These are phyloP conservation scores for Echeneis naucrates DNA, from an alignment of 2,797 vertebrate genomes.

Conservation along the genomic window DNA sequence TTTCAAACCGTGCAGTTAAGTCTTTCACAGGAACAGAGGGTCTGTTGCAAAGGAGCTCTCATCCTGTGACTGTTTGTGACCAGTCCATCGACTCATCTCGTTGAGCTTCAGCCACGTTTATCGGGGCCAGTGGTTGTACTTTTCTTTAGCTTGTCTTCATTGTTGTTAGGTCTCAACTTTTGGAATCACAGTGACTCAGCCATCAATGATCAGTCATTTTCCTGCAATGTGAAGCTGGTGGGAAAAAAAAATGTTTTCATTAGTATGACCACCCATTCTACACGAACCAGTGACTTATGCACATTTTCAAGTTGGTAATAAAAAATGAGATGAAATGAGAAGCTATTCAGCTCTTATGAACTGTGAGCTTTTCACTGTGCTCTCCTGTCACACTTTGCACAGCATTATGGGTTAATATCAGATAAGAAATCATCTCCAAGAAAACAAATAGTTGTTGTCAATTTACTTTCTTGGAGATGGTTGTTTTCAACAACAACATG, in stretches of 20 bases:
- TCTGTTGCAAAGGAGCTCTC: constrained; percentile 38
- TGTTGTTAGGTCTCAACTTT: constrained; percentile 41
- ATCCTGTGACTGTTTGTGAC: constrained; percentile 11
- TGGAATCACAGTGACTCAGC: constrained; percentile 59
- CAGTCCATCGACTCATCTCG: constrained; percentile 18
- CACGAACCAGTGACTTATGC: not conserved
- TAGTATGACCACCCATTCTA: not conserved
- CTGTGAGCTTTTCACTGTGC: constrained; percentile 13
- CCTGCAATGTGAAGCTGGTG: constrained; percentile 82
- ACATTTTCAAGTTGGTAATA: not conserved
- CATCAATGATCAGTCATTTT: constrained; percentile 78
- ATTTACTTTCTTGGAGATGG: too few species aligned
- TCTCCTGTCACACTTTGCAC: constrained; percentile 36
- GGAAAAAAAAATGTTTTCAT: constrained; percentile 36
- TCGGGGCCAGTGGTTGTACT: constrained; percentile 1
- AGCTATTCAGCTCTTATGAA: not conserved
- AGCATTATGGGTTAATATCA: constrained; percentile 53
- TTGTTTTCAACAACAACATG: too few species aligned
- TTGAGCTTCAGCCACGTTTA: constrained; percentile 3
- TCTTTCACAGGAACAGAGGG: constrained; percentile 32
- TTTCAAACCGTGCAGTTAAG: constrained; percentile 27
- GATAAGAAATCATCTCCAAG: constrained; percentile 46
- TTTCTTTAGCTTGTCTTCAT: constrained; percentile 29
- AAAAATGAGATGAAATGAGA: not conserved
- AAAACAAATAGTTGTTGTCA: too few species aligned